These are phyloP conservation scores for Xenops minutus DNA, from an alignment of 2,797 vertebrate species.

Conservation along the genomic window DNA sequence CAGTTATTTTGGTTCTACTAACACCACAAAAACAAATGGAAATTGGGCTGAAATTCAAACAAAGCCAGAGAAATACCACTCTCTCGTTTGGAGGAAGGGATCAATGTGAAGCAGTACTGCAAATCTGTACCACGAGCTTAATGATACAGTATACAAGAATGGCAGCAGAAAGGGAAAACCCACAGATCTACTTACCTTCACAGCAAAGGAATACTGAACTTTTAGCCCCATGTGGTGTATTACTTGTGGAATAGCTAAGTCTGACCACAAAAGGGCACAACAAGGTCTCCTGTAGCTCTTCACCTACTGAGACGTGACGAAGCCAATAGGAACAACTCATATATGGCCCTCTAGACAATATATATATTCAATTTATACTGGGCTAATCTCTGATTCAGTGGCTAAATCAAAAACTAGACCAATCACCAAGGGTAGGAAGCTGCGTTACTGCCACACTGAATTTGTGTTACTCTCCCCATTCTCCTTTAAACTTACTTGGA, in stretches of 20 bases:
- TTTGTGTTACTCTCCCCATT: not conserved
- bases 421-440: not conserved
- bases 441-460: not conserved
- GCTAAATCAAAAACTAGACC: not conserved
- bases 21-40: not conserved
- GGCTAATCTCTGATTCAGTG: not conserved
- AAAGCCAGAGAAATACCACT: not conserved
- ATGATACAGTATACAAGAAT: not conserved
- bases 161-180: not conserved
- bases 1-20: not conserved
- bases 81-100: not conserved
- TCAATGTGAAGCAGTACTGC: not conserved
- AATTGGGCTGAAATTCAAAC: not conserved
- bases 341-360: not conserved
- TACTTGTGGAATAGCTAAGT: not conserved
- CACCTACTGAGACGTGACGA: not conserved
- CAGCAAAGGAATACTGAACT: not conserved
- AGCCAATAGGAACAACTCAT: not conserved
- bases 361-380: fast-evolving
- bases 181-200: not conserved
- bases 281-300: not conserved
- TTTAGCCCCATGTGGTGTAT: not conserved
- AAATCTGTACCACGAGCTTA: not conserved
- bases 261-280: not conserved
- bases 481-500: slow-evolving; percentile 82